Evolutionary conservation across 2,113 vertebrate genomes (phyloP).

Genomic region (Calidris pugnax): DNA sequence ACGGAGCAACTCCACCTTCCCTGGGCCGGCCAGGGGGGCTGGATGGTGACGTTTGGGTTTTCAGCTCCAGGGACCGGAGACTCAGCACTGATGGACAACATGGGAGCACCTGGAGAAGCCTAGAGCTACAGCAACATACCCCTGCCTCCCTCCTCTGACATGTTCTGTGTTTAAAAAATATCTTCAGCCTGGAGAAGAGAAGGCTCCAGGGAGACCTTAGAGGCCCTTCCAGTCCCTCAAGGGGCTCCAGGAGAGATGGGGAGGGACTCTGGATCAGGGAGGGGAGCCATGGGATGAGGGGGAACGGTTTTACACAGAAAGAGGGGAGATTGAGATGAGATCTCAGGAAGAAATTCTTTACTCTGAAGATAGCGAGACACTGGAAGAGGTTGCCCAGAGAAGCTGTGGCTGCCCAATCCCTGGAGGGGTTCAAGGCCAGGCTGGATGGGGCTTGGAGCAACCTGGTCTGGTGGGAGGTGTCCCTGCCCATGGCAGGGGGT

Average conservation of each 20-base stretch:
- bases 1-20: not conserved
- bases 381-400: no score
- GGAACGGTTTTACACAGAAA: no score
- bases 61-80: not conserved
- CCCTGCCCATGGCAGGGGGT: no score
- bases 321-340: no score
- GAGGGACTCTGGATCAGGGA: not conserved
- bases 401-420: no score
- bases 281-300: no score
- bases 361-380: no score
- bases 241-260: not conserved
- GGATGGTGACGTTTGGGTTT: fast-evolving
- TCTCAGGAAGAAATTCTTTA: no score
- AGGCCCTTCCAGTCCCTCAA: not conserved
- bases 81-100: fast-evolving
- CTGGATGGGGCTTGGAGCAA: no score
- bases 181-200: not conserved
- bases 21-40: not conserved
- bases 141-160: not conserved
- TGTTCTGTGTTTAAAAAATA: not conserved
- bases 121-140: not conserved
- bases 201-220: not conserved
- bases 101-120: not conserved
- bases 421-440: no score
- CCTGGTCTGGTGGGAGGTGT: no score